Evolutionary conservation across 30 jellyfish, hydroid and myxozoan species (phyloP), one percentile per base, ranked within the genome.

Genomic region (Aurelia aurita): DNA sequence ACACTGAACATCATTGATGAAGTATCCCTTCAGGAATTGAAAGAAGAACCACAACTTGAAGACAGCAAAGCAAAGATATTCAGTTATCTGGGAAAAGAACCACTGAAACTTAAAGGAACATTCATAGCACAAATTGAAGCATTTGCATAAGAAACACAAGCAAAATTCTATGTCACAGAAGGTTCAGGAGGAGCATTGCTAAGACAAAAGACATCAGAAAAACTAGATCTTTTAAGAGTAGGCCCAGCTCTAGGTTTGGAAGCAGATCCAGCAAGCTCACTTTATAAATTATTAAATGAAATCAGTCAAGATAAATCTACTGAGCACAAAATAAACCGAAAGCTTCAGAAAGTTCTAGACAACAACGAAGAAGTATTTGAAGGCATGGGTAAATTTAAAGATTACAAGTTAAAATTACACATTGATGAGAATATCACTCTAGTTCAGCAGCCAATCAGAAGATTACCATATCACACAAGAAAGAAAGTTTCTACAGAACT

Each of bases 121-220:
- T 28, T 70, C 66, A 39, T 8, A 8, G 71, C 82, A 70, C 13
- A 34, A 35, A 44, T 27, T 32, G 9, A 70, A 70, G 82, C 82
- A 45, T 70, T 70, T 70, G 82, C 29, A 45, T 29, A 44, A 70
- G 68, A 70, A 31, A 70, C 66, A 32, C n/a, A 70, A 35, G 82
- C 84, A 45, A 72, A 72, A 45, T 72, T 72, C 53, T 45, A 35
- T 47, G 84, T 72, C 70, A 72, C 84, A 45, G 32, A 45, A 72
- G 84, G 70, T 29, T 45, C 84, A 65, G 31, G 57, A 15, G 78
- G 57, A 15, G 51, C 84, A 45, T 29, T 72, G 44, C 49, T 72
- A 60, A 65, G 88, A 34, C 79, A 76, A 55, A 55, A 55, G 80
- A 76, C 77, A 76, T 63, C 75, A 55, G 88, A 60, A 58, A 57